Percentiles rank a stretch among this genome's conserved stretches.
These are phyloP conservation scores for Masnerella sp. DNA, from an alignment of 2,888 invertebrate genomes.

Conservation along the genomic window DNA sequence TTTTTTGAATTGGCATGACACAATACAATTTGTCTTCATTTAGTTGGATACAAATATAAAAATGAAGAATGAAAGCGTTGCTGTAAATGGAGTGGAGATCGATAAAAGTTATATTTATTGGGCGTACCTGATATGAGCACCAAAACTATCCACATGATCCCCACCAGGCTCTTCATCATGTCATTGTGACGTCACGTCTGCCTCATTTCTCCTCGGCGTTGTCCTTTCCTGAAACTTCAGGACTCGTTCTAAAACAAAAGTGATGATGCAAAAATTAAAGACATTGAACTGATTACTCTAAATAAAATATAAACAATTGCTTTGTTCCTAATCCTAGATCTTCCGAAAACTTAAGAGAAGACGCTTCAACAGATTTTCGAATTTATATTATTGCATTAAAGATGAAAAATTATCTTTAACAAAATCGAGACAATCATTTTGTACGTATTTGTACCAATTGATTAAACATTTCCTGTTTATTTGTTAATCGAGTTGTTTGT, in stretches of 20 bases:
- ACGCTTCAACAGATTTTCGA: too few relatives aligned
- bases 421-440: too few relatives aligned
- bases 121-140: slow-evolving; percentile 81
- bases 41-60: background rate
- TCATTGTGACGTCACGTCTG: slow-evolving; percentile 80
- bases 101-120: slow-evolving; percentile 43
- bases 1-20: too few relatives aligned
- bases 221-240: slow-evolving; percentile 67
- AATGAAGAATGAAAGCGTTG: background rate
- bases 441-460: too few relatives aligned
- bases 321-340: background rate
- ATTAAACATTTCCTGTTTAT: too few relatives aligned
- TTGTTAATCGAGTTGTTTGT: too few relatives aligned
- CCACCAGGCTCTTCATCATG: slow-evolving; percentile 82
- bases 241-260: slow-evolving; percentile 66
- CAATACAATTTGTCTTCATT: background rate
- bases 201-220: slow-evolving; percentile 76
- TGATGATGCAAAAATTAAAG: slow-evolving; percentile 32
- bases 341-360: too few relatives aligned
- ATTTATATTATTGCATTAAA: too few relatives aligned
- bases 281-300: background rate
- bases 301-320: background rate
- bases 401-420: too few relatives aligned
- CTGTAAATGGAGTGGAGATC: background rate
- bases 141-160: slow-evolving; percentile 82